Conservation (phyloP, 2,797 vertebrate genomes). For the Gobionotothen gibberifrons region DNA sequence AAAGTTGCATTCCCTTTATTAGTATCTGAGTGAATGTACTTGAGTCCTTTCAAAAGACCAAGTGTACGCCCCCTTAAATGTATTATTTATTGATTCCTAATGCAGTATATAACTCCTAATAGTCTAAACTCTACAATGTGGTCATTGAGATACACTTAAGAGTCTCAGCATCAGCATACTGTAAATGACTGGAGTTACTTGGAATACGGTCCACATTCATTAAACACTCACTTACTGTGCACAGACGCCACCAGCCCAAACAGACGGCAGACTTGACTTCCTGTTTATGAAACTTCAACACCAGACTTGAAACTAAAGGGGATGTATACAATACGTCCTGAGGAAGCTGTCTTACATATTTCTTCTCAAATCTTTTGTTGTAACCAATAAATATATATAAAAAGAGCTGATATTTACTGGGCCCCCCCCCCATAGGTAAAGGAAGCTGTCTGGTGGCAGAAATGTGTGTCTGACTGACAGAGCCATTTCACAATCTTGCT, state of each 20-base stretch:
- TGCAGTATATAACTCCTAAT: constrained; percentile 4
- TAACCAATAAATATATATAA: constrained; percentile 1
- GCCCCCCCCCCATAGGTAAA: neutral
- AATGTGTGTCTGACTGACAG: constrained; percentile 8
- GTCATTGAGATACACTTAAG: constrained; percentile 31
- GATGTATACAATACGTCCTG: constrained; percentile 30
- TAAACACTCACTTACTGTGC: constrained; percentile 10
- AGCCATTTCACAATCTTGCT: neutral
- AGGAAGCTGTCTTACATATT: constrained; percentile 2
- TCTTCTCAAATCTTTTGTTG: constrained; percentile 9
- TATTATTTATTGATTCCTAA: constrained; percentile 43
- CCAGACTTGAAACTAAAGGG: constrained; percentile 25
- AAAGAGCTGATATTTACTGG: neutral
- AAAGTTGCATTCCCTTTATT: constrained; percentile 9
- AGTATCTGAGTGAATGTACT: constrained; percentile 16
- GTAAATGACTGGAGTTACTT: constrained; percentile 4
- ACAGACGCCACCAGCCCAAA: neutral
- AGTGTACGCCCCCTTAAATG: constrained; percentile 24
- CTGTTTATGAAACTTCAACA: constrained; percentile 31
- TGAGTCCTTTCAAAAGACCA: constrained; percentile 28
- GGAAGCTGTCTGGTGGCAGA: constrained; percentile 3
- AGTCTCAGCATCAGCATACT: constrained; percentile 14
- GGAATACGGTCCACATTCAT: constrained; percentile 1
- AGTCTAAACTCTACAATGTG: constrained; percentile 21
- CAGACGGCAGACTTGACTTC: constrained; percentile 30